Conservation (phyloP, 2,888 invertebrate genomes). For the Acleris emargana region DNA sequence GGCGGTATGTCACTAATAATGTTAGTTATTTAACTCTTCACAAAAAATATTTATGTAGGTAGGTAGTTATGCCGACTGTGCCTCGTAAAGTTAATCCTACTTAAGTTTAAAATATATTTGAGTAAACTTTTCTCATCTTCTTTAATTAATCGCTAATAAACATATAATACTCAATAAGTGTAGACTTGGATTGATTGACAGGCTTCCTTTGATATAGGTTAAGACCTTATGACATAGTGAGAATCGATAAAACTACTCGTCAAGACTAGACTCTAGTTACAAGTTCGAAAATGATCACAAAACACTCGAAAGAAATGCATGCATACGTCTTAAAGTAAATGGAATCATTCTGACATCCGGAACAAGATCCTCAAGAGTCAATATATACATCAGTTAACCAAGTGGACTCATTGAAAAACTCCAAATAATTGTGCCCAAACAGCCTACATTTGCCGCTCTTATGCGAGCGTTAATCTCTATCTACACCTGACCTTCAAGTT, state of each 20-base stretch:
- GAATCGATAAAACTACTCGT: slow-evolving; percentile 74
- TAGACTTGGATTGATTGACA: slow-evolving; percentile 52
- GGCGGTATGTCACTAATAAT: no score
- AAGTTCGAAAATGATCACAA: slow-evolving; percentile 77
- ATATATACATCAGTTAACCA: slow-evolving; percentile 67
- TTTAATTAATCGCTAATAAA: slow-evolving; percentile 40
- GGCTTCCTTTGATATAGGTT: slow-evolving; percentile 65
- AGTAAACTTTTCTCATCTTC: slow-evolving; percentile 31
- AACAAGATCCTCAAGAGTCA: slow-evolving; percentile 61
- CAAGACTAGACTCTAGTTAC: slow-evolving; percentile 79
- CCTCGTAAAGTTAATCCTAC: no score
- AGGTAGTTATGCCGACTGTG: no score
- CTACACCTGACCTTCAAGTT: no score
- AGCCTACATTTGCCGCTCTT: neutral
- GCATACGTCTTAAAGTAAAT: slow-evolving; percentile 82
- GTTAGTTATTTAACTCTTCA: no score
- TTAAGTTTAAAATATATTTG: no score
- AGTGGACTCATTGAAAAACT: slow-evolving; percentile 20
- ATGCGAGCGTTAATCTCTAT: neutral
- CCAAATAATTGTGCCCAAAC: neutral
- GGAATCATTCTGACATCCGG: slow-evolving; percentile 79
- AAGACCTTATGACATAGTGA: slow-evolving; percentile 74
- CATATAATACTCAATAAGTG: slow-evolving; percentile 39
- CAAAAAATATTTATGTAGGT: no score
- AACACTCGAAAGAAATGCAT: slow-evolving; percentile 81